Base-by-base conservation (phyloP, 1,140 invertebrate species). In the Schlechtendalia chinensis region DNA sequence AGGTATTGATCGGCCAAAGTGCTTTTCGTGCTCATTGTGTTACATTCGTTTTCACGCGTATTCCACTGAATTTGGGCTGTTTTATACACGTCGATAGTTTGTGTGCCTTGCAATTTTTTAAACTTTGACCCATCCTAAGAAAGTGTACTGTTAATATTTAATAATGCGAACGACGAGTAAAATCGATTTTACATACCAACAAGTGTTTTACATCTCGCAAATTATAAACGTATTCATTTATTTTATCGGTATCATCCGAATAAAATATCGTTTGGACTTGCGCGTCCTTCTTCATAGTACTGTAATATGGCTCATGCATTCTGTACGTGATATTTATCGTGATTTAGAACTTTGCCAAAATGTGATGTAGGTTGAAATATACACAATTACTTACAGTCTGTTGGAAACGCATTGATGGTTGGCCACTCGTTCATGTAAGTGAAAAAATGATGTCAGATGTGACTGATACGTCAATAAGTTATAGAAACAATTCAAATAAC, bases 401-500 rank as follows among this genome's bases (percentile, higher is more conserved):
- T 59, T 45, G n/a, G 16, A 6, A n/a, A 29, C 22, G 8, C 50
- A 50, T 19, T 22, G n/a, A 0, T 14, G 19, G 6, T 63, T 16
- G 47, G 58, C 2, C 14, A 79, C n/a, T 79, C 50, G 29, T 50
- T 79, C 58, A 14, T 63, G 22, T 29, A 79, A 45, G 1, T 63
- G 58, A 17, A 79, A 79, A 27, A 61, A 63, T 24, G 16, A 63
- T 50, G 29, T 63, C 32, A 79, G 50, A 61, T 61, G 39, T 27
- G 39, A 17, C 12, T 50, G 45, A 27, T n/a, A 63, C 19, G 10
- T 79, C 75, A 79, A 2, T n/a, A 79, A 19, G 17, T 79, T 63
- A 6, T 47, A 59, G 12, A 79, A 79, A 61, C 45, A 8, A n/a
- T 63, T 63, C 39, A 61, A 14, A 50, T 79, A 79, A 27, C 75